These are phyloP conservation scores for Mycetomoellerius zeteki DNA, from an alignment of 1,140 invertebrate species.

Conservation along the genomic window DNA sequence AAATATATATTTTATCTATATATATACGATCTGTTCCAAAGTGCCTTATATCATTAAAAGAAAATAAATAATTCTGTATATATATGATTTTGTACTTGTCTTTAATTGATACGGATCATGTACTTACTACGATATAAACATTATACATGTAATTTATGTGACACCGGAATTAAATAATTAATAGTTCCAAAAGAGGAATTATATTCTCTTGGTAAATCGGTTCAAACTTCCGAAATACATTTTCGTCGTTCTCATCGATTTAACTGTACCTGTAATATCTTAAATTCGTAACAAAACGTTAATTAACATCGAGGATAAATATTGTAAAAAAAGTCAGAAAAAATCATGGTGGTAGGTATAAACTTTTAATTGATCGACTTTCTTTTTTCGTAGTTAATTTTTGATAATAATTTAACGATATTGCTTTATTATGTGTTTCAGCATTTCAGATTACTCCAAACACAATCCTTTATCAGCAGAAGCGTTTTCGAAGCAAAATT, in stretches of 20 bases:
- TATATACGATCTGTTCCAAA: constrained; percentile 83
- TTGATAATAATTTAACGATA: neutral
- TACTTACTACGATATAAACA: constrained; percentile 77
- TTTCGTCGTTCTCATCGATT: neutral
- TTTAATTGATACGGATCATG: constrained; percentile 73
- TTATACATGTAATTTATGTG: constrained; percentile 59
- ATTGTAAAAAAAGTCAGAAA: neutral
- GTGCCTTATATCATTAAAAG: constrained; percentile 83
- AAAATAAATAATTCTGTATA: constrained; percentile 77
- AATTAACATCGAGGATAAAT: constrained; percentile 41
- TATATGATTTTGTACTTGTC: constrained; percentile 82
- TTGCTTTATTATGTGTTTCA: constrained; percentile 75
- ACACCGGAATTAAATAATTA: constrained; percentile 47
- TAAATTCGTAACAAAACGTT: neutral
- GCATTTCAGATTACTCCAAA: constrained; percentile 78
- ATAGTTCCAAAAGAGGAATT: constrained; percentile 39
- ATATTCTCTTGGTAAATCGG: constrained; percentile 43
- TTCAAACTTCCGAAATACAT: constrained; percentile 38
- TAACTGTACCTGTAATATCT: constrained; percentile 9
- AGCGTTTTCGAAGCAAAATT: constrained; percentile 91
- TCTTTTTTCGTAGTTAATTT: neutral
- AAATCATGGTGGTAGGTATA: constrained; percentile 41
- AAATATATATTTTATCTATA: constrained; percentile 76
- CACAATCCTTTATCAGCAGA: constrained; percentile 86
- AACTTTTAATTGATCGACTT: neutral